These are phyloP conservation scores for Oncorhynchus mykiss DNA, from an alignment of 2,113 vertebrate species.

Conservation along the genomic window DNA sequence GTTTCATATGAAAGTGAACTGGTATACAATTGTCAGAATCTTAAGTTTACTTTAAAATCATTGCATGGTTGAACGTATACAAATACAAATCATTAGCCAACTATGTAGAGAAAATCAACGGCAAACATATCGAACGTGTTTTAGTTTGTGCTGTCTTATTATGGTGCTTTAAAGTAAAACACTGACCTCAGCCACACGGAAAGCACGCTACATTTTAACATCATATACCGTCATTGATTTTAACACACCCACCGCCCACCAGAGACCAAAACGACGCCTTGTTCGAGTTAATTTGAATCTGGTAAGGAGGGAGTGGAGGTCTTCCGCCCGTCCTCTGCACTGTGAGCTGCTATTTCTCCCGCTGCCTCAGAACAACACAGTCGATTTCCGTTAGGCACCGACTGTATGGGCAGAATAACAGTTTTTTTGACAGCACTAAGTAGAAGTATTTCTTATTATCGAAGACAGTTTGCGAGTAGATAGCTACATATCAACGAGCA, in stretches of 20 bases:
- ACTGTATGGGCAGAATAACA: neutral
- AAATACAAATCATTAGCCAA: neutral
- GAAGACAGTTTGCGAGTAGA: neutral
- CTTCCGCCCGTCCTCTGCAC: slow-evolving; percentile 30
- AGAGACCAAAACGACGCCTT: slow-evolving; percentile 32
- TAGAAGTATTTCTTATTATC: neutral
- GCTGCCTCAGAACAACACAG: slow-evolving; percentile 38
- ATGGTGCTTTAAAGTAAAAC: slow-evolving; percentile 21
- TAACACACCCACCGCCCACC: slow-evolving; percentile 57
- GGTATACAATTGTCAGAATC: neutral
- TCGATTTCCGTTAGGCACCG: slow-evolving; percentile 19
- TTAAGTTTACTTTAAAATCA: slow-evolving; percentile 3
- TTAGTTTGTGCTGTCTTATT: neutral
- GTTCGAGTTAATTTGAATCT: slow-evolving; percentile 52
- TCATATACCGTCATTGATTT: too few species aligned
- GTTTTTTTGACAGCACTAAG: neutral
- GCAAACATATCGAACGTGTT: neutral
- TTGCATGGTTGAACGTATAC: neutral
- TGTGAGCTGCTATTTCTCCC: slow-evolving; percentile 48
- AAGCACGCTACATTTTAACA: slow-evolving; percentile 13
- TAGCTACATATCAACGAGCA: neutral
- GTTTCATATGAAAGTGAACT: neutral
- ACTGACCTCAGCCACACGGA: slow-evolving; percentile 38
- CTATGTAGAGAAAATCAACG: neutral
- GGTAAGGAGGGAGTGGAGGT: slow-evolving; percentile 35